These are phyloP conservation scores for Procambarus virginalis DNA, from an alignment of 1,140 invertebrate species.

Conservation along the genomic window DNA sequence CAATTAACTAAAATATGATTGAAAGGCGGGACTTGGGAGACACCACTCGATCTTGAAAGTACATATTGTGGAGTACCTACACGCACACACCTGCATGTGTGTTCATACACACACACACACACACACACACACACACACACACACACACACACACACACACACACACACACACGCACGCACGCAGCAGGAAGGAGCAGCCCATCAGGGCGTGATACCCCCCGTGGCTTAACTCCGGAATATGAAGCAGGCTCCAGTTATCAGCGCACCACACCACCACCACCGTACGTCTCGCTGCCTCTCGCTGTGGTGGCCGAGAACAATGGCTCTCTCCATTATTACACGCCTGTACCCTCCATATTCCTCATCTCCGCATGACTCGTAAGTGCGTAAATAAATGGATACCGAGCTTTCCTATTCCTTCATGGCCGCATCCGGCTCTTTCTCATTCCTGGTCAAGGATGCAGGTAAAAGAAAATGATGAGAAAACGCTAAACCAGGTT, in stretches of 20 bases:
- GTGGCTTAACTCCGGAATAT: neutral
- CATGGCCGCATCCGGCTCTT: too few relatives aligned
- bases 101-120: constrained; percentile 43
- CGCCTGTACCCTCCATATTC: neutral
- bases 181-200: neutral
- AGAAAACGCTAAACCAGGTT: too few relatives aligned
- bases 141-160: constrained; percentile 28
- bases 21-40: too few relatives aligned
- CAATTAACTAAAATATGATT: too few relatives aligned
- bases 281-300: neutral
- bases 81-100: constrained; percentile 35
- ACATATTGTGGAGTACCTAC: constrained; percentile 15
- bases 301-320: neutral
- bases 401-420: too few relatives aligned
- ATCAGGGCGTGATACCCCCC: neutral
- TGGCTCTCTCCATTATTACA: constrained; percentile 26
- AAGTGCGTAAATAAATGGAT: neutral
- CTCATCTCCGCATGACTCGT: constrained; percentile 11
- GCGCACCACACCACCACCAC: neutral
- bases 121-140: constrained; percentile 9
- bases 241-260: neutral
- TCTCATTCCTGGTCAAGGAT: too few relatives aligned
- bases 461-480: too few relatives aligned
- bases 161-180: constrained; percentile 3
- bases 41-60: too few relatives aligned